Conservation (phyloP, 2,888 invertebrate genomes). For the Chorisops tibialis region DNA sequence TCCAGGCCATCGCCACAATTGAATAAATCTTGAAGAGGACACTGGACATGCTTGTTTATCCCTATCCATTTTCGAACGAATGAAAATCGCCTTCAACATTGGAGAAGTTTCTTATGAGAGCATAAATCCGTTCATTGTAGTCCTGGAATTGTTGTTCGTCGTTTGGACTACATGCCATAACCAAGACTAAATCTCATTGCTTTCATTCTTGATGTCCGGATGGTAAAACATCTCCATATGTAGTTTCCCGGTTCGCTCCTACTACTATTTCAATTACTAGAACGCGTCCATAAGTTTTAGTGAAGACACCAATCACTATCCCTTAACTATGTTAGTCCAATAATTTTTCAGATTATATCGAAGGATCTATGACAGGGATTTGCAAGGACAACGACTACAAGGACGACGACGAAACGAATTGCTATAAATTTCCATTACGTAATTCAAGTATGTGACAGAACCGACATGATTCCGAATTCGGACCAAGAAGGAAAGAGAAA, state of each 20-base stretch:
- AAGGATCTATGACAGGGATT: slow-evolving; percentile 10
- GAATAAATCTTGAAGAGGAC: too few species aligned
- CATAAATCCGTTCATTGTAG: not conserved
- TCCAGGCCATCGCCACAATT: too few species aligned
- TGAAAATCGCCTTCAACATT: too few species aligned
- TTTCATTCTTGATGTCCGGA: too few species aligned
- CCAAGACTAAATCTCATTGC: not conserved
- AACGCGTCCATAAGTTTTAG: not conserved
- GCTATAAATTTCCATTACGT: slow-evolving; percentile 21
- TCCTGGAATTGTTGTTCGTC: not conserved
- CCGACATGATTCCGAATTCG: too few species aligned
- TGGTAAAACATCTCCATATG: not conserved
- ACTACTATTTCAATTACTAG: not conserved
- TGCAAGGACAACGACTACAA: not conserved
- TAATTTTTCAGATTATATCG: slow-evolving; percentile 19
- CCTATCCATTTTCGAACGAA: too few species aligned
- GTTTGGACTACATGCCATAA: not conserved
- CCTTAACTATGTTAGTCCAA: not conserved
- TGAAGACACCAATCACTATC: slow-evolving; percentile 2
- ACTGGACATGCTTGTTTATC: too few species aligned
- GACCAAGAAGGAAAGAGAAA: too few species aligned
- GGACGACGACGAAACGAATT: not conserved
- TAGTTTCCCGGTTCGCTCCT: not conserved
- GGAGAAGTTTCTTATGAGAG: too few species aligned
- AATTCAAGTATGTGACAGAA: slow-evolving; percentile 2